These are phyloP conservation scores for Papio anubis DNA, from an alignment of 2,113 vertebrate species.

Conservation along the genomic window DNA sequence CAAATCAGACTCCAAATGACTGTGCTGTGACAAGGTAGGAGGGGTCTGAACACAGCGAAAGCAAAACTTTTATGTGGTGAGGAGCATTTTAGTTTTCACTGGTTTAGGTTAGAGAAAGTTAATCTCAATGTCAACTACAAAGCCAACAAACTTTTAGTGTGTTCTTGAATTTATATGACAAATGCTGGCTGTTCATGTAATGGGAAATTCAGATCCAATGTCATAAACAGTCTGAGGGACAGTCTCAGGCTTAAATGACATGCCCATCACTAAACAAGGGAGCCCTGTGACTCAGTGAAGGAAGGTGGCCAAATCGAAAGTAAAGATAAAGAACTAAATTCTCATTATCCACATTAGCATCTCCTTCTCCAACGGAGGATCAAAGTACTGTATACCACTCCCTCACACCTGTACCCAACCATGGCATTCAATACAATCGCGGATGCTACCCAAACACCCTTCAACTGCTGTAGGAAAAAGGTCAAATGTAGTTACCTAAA, in stretches of 20 bases:
- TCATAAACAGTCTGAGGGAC: slow-evolving; percentile 19
- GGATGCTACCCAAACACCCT: neutral
- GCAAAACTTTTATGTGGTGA: slow-evolving; percentile 88
- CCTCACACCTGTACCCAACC: neutral
- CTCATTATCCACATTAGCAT: slow-evolving; percentile 29
- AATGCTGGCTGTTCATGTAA: neutral
- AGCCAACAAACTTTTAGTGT: slow-evolving; percentile 57
- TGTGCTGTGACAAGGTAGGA: slow-evolving; percentile 81
- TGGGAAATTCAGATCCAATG: slow-evolving; percentile 56
- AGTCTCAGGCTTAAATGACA: slow-evolving; percentile 56
- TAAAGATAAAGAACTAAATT: slow-evolving; percentile 45
- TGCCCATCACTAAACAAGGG: fast-evolving
- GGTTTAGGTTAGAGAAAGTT: slow-evolving; percentile 86
- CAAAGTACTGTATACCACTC: slow-evolving; percentile 1
- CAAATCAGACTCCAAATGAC: slow-evolving; percentile 85
- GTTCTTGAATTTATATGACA: slow-evolving; percentile 55
- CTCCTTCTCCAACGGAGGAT: slow-evolving; percentile 3
- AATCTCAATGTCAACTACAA: slow-evolving; percentile 74
- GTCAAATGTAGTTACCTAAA: neutral
- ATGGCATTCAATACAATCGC: fast-evolving
- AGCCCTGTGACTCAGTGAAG: slow-evolving; percentile 76
- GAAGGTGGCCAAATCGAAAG: slow-evolving; percentile 64
- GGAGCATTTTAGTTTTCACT: slow-evolving; percentile 87
- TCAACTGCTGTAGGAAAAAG: neutral
- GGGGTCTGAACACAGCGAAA: slow-evolving; percentile 84